Base-by-base conservation (phyloP, 1,140 invertebrate species). In the Tigriopus japonicus region DNA sequence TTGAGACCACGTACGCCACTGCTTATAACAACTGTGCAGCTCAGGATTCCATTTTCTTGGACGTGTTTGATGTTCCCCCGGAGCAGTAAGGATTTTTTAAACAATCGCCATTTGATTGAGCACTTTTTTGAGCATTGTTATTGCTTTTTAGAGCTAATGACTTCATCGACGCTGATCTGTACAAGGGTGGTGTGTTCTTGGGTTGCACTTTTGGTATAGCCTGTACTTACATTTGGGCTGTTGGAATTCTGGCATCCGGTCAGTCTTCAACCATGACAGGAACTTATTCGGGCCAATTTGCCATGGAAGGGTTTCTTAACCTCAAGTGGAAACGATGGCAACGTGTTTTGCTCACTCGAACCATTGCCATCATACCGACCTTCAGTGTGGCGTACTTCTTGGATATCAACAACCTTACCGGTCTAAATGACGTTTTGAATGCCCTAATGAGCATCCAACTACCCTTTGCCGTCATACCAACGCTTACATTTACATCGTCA, bases 341-440 rank as follows among this genome's bases (percentile, higher is more conserved):
- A 69, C 71, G 89, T 73, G 85, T 93, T 6, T 71, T 93, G 6
- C 77, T 89, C 59, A 94, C 89, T 0, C 76, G 89, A 64, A 78
- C 81, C 1, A 85, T 93, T 65, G 89, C 89, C 17, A 92, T 94
- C 65, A 71, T 84, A 12, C 89, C 89, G 3, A 94, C 88, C n/a
- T 82, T 93, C 61, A 75, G 83, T 7, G 75, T 87, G 1, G 85
- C 88, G 1, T 79, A 83, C 63, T 86, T 63, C 45, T 45, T 63
- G 64, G 64, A 65, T 21, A 52, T 23, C 42, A 69, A 81, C 17
- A 77, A 88, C 64, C 71, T 94, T 42, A 86, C 84, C 17, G 74
- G 72, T n/a, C 81, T 94, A 81, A 94, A 94, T 69, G 88, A 93
- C 68, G 73, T 86, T 15, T 72, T 94, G 1, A 94, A 94, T 72